Conservation (phyloP, 2,797 vertebrate genomes). For the Phoeniculus purpureus region DNA sequence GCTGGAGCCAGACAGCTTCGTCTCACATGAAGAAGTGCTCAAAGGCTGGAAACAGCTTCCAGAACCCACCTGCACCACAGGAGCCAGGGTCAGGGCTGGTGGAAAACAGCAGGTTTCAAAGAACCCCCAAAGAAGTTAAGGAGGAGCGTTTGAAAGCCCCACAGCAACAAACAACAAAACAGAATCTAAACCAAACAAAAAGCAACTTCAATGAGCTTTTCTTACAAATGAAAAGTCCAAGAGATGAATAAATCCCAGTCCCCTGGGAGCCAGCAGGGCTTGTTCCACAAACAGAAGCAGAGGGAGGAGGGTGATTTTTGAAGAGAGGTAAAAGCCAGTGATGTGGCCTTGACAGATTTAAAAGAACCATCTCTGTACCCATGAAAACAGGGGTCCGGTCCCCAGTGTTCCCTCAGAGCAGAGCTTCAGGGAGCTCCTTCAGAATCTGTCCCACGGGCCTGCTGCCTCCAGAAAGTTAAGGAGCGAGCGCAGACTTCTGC, state of each 20-base stretch:
- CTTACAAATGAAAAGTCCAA: neutral
- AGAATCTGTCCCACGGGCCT: neutral
- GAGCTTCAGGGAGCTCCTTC: neutral
- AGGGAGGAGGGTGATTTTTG: neutral
- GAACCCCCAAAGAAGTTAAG: neutral
- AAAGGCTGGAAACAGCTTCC: neutral
- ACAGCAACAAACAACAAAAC: neutral
- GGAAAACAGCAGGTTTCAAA: neutral
- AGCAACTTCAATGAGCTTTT: neutral
- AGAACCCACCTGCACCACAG: neutral
- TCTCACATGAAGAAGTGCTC: rapidly evolving
- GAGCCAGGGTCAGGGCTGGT: neutral
- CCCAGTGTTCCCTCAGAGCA: neutral
- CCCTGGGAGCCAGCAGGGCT: neutral
- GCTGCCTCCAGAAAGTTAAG: neutral
- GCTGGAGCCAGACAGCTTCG: neutral
- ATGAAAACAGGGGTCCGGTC: neutral
- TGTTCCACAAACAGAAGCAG: neutral
- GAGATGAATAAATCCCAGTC: neutral
- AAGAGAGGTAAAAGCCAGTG: neutral
- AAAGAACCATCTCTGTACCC: neutral
- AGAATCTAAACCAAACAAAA: neutral
- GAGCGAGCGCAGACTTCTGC: neutral
- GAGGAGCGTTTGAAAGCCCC: neutral
- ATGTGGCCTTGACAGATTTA: neutral